Evolutionary conservation across 2,113 vertebrate genomes (phyloP).

Genomic region (Crotalus horridus): DNA sequence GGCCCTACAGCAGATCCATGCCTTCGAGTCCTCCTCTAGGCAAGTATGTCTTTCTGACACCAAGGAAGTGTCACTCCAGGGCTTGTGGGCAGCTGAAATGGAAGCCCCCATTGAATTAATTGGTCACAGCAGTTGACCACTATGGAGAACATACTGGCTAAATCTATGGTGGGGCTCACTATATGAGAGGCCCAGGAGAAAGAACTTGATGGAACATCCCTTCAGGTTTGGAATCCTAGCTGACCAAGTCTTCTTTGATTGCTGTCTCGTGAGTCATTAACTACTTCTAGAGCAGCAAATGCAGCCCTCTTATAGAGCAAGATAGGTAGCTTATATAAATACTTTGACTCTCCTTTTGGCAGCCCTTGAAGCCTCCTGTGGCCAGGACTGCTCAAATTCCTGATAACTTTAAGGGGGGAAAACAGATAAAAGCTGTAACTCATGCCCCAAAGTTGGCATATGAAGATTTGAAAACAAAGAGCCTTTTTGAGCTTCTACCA

Average conservation of each 20-base stretch:
- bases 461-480: not conserved
- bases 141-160: not conserved
- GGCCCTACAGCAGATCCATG: not conserved
- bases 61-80: not conserved
- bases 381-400: too few relatives aligned
- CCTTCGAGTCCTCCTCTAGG: not conserved
- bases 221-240: not conserved
- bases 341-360: not conserved
- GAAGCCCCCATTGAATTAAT: not conserved
- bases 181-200: not conserved
- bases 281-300: not conserved
- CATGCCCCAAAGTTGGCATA: not conserved
- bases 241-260: not conserved
- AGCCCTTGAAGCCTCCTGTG: too few relatives aligned
- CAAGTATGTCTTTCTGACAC: not conserved
- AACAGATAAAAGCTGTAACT: too few relatives aligned
- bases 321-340: not conserved
- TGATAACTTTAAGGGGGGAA: too few relatives aligned
- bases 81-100: not conserved
- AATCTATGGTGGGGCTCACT: not conserved
- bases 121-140: not conserved
- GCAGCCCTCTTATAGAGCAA: not conserved
- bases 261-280: not conserved
- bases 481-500: not conserved
- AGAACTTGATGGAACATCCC: not conserved